Conservation (phyloP, 2,888 invertebrate species). For the Callimorpha dominula region DNA sequence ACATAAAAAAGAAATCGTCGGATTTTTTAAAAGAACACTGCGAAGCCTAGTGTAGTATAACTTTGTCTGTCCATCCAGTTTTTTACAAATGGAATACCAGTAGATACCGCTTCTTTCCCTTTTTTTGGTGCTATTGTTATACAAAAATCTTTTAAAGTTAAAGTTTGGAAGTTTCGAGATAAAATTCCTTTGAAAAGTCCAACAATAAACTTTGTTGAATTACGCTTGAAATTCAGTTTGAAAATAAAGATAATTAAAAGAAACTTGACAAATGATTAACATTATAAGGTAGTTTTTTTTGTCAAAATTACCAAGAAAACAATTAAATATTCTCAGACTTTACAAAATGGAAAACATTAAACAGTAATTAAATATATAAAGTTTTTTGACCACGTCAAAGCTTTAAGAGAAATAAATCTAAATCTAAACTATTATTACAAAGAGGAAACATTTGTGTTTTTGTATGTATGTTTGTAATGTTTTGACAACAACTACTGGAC, state of each 20-base stretch:
- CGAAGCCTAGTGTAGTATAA: not conserved
- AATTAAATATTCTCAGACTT: not conserved
- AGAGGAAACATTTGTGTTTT: no score
- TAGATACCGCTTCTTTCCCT: conserved; percentile 24
- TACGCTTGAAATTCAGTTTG: conserved; percentile 32
- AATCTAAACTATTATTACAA: no score
- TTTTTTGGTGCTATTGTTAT: conserved; percentile 40
- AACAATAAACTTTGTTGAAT: conserved; percentile 40
- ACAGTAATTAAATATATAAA: not conserved
- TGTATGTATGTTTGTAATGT: no score
- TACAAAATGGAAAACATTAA: not conserved
- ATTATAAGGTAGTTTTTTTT: conserved; percentile 2
- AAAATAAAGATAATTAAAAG: conserved; percentile 46
- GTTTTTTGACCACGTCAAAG: not conserved
- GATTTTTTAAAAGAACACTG: not conserved
- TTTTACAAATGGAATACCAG: conserved; percentile 37
- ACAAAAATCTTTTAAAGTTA: conserved; percentile 43
- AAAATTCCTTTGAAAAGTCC: conserved; percentile 49
- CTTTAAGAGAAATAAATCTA: not conserved
- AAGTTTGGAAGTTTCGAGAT: conserved; percentile 43
- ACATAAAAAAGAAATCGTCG: not conserved
- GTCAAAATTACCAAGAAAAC: not conserved
- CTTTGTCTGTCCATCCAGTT: conserved; percentile 27
- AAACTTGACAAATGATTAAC: conserved; percentile 15
- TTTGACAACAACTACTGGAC: no score